These are phyloP conservation scores for Periophthalmodon schlosseri DNA, from an alignment of 2,113 vertebrate species.

Conservation along the genomic window DNA sequence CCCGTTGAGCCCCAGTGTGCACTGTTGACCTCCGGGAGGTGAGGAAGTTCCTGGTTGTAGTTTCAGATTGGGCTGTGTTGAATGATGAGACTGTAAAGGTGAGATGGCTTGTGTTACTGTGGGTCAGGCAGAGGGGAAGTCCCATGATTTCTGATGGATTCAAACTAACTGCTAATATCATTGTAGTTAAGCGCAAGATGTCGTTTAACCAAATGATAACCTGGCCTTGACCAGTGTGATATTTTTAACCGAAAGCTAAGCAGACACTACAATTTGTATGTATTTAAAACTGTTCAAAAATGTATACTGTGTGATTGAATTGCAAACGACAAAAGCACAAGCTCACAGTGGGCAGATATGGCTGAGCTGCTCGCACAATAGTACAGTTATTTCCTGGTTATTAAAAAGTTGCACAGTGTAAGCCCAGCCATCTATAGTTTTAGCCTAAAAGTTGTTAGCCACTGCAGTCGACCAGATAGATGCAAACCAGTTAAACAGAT, in stretches of 20 bases:
- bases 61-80: constrained; percentile 60
- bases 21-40: constrained; percentile 44
- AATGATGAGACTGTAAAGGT: constrained; percentile 64
- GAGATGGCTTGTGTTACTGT: constrained; percentile 64
- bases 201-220: neutral
- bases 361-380: no score
- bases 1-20: constrained; percentile 38
- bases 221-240: neutral
- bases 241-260: neutral
- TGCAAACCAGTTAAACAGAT: no score
- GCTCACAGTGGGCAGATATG: no score
- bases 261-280: no score
- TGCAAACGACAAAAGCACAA: no score
- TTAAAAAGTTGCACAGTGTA: no score
- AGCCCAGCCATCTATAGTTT: no score
- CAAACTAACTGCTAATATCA: constrained; percentile 54
- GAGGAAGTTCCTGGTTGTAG: constrained; percentile 52
- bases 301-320: no score
- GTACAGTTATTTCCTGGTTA: no score
- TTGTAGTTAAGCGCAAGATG: constrained; percentile 44
- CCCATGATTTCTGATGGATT: constrained; percentile 55
- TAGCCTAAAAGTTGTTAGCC: no score
- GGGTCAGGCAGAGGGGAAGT: constrained; percentile 44
- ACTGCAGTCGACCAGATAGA: no score
- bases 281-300: no score